phyloP scores from a whole-genome alignment of 2,113 vertebrate genomes.

The Cryptotis parvus region DNA sequence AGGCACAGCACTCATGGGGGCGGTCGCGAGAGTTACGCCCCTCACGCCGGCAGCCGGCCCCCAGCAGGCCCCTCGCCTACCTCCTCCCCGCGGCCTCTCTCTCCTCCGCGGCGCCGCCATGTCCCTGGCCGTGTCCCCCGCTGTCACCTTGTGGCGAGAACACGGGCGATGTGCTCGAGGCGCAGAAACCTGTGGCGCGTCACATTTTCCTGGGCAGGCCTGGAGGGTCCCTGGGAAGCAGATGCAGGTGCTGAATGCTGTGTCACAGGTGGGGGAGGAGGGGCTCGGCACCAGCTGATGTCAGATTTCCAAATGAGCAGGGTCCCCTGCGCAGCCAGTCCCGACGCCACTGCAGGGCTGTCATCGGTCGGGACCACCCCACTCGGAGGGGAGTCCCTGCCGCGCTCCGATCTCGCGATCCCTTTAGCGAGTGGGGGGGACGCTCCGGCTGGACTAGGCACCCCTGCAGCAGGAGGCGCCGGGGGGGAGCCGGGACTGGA shows the following conservation, averaged over 20 bases:
- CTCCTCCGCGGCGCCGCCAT: no score
- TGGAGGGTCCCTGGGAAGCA: constrained; percentile 58
- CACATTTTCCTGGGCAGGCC: constrained; percentile 78
- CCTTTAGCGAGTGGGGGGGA: neutral
- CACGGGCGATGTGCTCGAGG: constrained; percentile 23
- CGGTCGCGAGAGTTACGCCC: no score
- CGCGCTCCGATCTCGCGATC: neutral
- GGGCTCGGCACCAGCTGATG: constrained; percentile 76
- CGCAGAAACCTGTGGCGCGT: constrained; percentile 62
- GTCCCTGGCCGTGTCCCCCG: constrained; percentile 54
- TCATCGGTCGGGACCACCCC: constrained; percentile 73
- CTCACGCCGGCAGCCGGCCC: neutral
- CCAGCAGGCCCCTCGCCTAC: constrained; percentile 60
- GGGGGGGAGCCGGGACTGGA: constrained; percentile 9
- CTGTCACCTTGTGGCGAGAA: constrained; percentile 47
- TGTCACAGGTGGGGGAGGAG: no score
- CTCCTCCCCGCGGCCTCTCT: constrained; percentile 53
- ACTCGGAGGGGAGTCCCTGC: neutral
- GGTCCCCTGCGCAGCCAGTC: constrained; percentile 64
- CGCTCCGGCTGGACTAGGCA: constrained; percentile 7
- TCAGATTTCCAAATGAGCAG: constrained; percentile 84
- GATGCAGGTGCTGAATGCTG: constrained; percentile 62
- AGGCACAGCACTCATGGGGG: neutral
- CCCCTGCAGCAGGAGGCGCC: constrained; percentile 49
- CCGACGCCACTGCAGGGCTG: constrained; percentile 67